Conservation (phyloP, 1,140 invertebrate species). For the Drosophila santomea region DNA sequence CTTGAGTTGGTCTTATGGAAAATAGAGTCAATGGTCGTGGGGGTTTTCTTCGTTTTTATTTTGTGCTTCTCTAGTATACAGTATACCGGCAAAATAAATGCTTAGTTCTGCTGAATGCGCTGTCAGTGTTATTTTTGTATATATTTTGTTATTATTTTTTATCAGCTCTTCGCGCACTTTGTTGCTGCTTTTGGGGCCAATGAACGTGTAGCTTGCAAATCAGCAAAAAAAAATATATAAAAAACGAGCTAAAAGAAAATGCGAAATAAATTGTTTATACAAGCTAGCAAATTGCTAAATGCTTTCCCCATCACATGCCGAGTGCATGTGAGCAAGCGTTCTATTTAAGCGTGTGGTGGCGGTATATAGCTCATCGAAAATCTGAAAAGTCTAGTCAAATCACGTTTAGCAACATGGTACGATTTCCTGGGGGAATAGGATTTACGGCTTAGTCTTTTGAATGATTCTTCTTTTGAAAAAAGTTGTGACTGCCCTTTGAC, state of each 20-base stretch:
- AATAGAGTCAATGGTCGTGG: slow-evolving; percentile 63
- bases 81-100: slow-evolving; percentile 53
- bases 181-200: slow-evolving; percentile 59
- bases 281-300: slow-evolving; percentile 59
- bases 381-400: neutral
- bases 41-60: no score
- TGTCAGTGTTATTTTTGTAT: slow-evolving; percentile 34
- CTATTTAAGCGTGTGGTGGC: slow-evolving; percentile 5
- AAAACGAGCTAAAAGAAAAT: slow-evolving; percentile 22
- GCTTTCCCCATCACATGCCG: slow-evolving; percentile 63
- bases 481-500: neutral
- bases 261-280: slow-evolving; percentile 67
- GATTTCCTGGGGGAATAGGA: neutral
- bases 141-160: slow-evolving; percentile 49
- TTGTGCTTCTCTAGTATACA: slow-evolving; percentile 26
- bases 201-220: slow-evolving; percentile 74
- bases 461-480: neutral
- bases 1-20: slow-evolving; percentile 60
- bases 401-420: slow-evolving; percentile 14
- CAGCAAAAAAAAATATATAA: slow-evolving; percentile 52
- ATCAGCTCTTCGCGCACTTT: slow-evolving; percentile 53
- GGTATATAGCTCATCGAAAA: slow-evolving; percentile 9
- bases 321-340: slow-evolving; percentile 51
- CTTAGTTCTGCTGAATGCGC: slow-evolving; percentile 69
- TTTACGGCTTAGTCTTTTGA: neutral